Base-by-base conservation (phyloP, 1,140 invertebrate genomes). In the Plodia interpunctella region DNA sequence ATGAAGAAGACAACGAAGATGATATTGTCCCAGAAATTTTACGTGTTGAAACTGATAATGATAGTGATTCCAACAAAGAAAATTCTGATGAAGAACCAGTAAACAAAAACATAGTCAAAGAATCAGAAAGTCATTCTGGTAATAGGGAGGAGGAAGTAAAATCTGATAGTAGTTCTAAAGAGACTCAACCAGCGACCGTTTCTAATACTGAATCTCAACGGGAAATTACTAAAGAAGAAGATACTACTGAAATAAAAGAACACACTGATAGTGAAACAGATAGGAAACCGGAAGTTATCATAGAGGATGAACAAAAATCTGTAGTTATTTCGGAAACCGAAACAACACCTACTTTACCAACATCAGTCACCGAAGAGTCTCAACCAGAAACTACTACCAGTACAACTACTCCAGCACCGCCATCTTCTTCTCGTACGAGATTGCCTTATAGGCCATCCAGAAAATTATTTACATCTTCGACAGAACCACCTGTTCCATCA, bases 391-490 rank as follows among this genome's bases (percentile, higher is more conserved):
- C 77, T 49, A 78, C 72, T 10, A 72, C 66, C 18, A 84, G 71
- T 35, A 80, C 83, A 25, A 85, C 82, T 17, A 59, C 65, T 51
- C 49, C 65, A 19, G 72, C 78, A 11, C 74, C 82, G 19, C 55
- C 80, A 9, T 71, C 79, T 32, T 21, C 60, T 19, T 30, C 68
- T 53, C 72, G 84, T 38, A 70, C 79, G 19, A 79, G 89, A 59
- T 69, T 80, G 56, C 82, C 87, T 28, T 91, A 90, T 54, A 73
- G 77, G 65, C 89, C 90, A 53, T 64, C 71, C 4, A 90, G 88
- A 72, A 78, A 77, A 68, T 56, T 86, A 52, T 83, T 88, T 18
- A 87, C 80, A 25, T 86, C 88, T 49, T 81, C 88, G 18, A 91
- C 89, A 10, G 86, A 88, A 68, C 66, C 78, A 9, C 68, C 86